phyloP scores from a whole-genome alignment of 2,113 vertebrate species.

The Papio anubis region DNA sequence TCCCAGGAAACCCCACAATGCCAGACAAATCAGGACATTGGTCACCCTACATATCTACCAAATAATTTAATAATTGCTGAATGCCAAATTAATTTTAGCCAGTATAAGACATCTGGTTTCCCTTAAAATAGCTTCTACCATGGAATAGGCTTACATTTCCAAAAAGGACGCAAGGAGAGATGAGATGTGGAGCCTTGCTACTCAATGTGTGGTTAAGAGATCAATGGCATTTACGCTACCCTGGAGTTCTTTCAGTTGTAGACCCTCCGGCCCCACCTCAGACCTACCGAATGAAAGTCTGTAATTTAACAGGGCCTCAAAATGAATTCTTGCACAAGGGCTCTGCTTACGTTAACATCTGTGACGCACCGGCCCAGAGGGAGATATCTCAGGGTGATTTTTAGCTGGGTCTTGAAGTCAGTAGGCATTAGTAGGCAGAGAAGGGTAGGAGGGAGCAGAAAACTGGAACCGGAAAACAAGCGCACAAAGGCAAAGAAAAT shows the following conservation, averaged over 20 bases:
- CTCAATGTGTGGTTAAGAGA: not conserved
- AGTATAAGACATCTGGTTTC: not conserved
- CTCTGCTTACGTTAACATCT: not conserved
- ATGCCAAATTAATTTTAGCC: not conserved
- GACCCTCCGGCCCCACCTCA: not conserved
- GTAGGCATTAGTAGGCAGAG: not conserved
- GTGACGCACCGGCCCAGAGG: not conserved
- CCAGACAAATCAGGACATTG: not conserved
- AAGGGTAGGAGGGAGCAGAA: not conserved
- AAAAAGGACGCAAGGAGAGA: not conserved
- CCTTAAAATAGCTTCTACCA: not conserved
- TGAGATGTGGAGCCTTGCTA: not conserved
- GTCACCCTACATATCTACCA: not conserved
- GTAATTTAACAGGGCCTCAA: not conserved
- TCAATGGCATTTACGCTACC: not conserved
- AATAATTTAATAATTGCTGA: not conserved
- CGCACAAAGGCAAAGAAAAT: not conserved
- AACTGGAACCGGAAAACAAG: not conserved
- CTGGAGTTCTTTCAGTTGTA: not conserved
- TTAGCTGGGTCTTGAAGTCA: not conserved
- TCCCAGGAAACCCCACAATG: not conserved
- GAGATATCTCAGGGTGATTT: not conserved
- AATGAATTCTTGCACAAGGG: not conserved
- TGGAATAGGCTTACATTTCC: not conserved
- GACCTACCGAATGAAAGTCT: not conserved